Conservation (phyloP, 1,140 invertebrate genomes). For the Campoletis sonorensis region DNA sequence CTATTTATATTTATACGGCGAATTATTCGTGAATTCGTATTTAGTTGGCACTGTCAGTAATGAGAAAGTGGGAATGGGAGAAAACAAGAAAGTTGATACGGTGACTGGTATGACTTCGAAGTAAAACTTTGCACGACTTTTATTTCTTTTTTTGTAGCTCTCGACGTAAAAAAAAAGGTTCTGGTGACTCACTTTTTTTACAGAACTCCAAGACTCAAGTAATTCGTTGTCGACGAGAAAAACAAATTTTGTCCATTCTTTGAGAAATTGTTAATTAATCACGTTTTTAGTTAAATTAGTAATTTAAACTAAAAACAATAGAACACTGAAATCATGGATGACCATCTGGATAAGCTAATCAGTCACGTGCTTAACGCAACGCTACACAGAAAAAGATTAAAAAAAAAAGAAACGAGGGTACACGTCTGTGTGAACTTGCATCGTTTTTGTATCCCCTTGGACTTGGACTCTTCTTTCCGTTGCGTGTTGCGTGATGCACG, state of each 20-base stretch:
- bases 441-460: background rate
- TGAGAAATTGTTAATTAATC: too few relatives aligned
- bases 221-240: too few relatives aligned
- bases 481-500: background rate
- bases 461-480: background rate
- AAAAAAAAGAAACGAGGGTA: background rate
- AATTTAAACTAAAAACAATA: too few relatives aligned
- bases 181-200: too few relatives aligned
- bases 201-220: too few relatives aligned
- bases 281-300: too few relatives aligned
- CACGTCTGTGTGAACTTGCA: background rate
- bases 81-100: constrained; percentile 12
- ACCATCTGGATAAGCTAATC: too few relatives aligned
- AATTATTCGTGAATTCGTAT: background rate
- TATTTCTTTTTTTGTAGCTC: background rate
- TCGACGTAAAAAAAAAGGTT: background rate
- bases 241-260: too few relatives aligned
- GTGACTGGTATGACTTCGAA: background rate
- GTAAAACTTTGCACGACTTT: background rate
- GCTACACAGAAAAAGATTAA: background rate
- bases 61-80: background rate
- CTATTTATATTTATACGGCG: too few relatives aligned
- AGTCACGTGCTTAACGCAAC: background rate
- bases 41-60: background rate
- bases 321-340: too few relatives aligned